Conservation (phyloP, 2,797 vertebrate species). For the Enteromius viviparus region DNA sequence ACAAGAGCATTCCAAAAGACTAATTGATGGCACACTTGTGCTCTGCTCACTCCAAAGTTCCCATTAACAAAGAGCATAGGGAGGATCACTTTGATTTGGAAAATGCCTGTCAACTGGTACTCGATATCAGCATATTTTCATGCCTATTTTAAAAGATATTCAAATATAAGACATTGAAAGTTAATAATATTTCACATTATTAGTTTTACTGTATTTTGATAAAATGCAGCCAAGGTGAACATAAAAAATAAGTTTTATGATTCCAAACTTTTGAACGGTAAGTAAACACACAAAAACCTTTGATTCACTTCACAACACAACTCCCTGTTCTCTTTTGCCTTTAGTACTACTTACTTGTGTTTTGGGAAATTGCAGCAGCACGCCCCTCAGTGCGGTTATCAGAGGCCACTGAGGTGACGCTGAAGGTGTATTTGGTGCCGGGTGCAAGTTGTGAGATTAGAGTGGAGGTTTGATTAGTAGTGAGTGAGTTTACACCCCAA, state of each 20-base stretch:
- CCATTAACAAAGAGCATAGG: no score
- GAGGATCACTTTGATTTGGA: no score
- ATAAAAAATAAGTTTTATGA: neutral
- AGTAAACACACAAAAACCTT: neutral
- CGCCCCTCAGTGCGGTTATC: slow-evolving; percentile 47
- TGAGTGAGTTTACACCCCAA: neutral
- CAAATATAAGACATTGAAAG: neutral
- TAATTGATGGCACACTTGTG: no score
- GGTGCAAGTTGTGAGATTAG: slow-evolving; percentile 32
- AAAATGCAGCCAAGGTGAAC: neutral
- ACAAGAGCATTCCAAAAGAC: no score
- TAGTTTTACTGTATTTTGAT: neutral
- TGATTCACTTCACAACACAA: neutral
- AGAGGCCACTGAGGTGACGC: slow-evolving; percentile 39
- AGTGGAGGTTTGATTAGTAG: slow-evolving; percentile 16
- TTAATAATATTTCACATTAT: neutral
- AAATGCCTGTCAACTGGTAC: no score
- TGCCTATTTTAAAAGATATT: neutral
- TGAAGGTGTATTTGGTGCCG: slow-evolving; percentile 37
- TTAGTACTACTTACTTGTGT: slow-evolving; percentile 63
- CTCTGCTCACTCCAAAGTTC: no score
- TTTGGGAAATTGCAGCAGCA: neutral
- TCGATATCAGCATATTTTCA: no score
- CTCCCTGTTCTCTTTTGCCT: neutral
- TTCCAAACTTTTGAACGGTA: neutral